Percentiles rank a stretch among this genome's conserved stretches.
Evolutionary conservation across 1,140 invertebrate species (phyloP).

Genomic region (Halyomorpha halys): DNA sequence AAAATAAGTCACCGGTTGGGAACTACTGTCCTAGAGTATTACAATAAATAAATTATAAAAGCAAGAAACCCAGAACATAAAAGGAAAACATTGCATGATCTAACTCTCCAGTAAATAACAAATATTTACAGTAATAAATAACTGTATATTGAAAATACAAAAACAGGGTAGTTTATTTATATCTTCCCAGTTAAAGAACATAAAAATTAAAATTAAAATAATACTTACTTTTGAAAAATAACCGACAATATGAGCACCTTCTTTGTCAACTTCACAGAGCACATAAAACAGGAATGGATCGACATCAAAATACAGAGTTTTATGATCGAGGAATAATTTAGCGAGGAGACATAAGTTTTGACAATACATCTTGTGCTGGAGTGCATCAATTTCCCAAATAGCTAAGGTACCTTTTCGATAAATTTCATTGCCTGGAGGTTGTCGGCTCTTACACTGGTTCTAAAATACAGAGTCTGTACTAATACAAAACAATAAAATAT

Average conservation of each 20-base stretch:
- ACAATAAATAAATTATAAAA: no score
- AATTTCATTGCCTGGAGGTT: slow-evolving; percentile 85
- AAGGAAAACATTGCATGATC: no score
- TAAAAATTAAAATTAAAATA: not conserved
- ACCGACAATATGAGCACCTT: slow-evolving; percentile 90
- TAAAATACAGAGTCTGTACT: slow-evolving; percentile 32
- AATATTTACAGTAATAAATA: no score
- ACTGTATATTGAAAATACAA: no score
- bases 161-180: no score
- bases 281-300: slow-evolving; percentile 96
- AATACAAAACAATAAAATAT: no score
- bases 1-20: no score
- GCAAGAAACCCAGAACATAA: no score
- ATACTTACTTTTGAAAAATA: slow-evolving; percentile 85
- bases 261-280: slow-evolving; percentile 86
- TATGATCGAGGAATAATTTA: slow-evolving; percentile 94
- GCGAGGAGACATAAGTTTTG: slow-evolving; percentile 92
- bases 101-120: no score
- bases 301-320: slow-evolving; percentile 95
- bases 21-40: no score
- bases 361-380: slow-evolving; percentile 87
- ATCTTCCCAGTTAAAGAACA: not conserved
- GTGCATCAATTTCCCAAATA: slow-evolving; percentile 85
- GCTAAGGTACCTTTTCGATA: slow-evolving; percentile 83
- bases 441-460: slow-evolving; percentile 70